Percentiles rank a stretch among this genome's conserved stretches.
These are phyloP conservation scores for Junonia oenone DNA, from an alignment of 2,888 invertebrate species.

Conservation along the genomic window DNA sequence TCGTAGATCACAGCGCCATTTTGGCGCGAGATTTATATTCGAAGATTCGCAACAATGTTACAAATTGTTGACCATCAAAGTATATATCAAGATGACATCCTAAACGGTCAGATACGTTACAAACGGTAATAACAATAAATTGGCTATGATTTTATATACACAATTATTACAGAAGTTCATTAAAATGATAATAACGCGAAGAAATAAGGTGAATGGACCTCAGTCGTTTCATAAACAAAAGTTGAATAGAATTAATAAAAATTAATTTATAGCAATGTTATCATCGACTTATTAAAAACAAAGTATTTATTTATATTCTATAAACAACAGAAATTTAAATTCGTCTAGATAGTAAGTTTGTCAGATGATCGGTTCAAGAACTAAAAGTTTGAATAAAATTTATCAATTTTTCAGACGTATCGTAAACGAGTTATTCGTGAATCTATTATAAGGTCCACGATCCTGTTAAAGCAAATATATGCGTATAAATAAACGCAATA, in stretches of 20 bases:
- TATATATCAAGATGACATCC: conserved; percentile 19
- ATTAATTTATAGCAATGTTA: conserved; percentile 49
- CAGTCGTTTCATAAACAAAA: conserved; percentile 51
- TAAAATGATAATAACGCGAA: conserved; percentile 43
- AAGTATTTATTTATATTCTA: conserved; percentile 42
- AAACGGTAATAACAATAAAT: conserved; percentile 36
- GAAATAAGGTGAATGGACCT: conserved; percentile 31
- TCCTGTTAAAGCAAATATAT: background rate
- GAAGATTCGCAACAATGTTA: conserved; percentile 30
- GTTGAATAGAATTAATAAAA: conserved; percentile 55
- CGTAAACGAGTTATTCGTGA: too few species aligned
- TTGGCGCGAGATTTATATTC: conserved; percentile 9
- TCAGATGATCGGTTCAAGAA: too few species aligned
- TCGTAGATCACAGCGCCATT: conserved; percentile 20
- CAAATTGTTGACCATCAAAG: conserved; percentile 27
- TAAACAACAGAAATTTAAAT: too few species aligned
- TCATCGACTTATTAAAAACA: conserved; percentile 44
- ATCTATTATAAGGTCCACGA: background rate
- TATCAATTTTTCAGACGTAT: background rate
- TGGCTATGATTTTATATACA: conserved; percentile 42
- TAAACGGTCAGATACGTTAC: conserved; percentile 1
- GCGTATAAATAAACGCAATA: background rate
- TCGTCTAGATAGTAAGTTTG: too few species aligned
- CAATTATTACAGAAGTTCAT: conserved; percentile 40
- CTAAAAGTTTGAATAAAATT: conserved; percentile 18